Evolutionary conservation across 2,888 invertebrate species (phyloP), one percentile per base, ranked within the genome.

Genomic region (Tolmerus cingulatus): DNA sequence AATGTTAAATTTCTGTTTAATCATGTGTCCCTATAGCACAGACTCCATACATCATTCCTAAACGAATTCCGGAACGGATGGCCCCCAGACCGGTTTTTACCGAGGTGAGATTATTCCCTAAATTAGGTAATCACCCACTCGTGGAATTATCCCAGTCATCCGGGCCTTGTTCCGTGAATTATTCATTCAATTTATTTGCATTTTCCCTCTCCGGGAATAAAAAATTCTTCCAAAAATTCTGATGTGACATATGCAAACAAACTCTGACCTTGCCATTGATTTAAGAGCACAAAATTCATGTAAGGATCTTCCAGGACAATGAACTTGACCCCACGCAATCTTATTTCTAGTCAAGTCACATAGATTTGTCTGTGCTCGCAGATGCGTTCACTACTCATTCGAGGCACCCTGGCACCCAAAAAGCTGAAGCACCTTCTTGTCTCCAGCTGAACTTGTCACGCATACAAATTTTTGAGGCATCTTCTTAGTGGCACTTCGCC

Each of bases 271-370:
- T 81, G 81, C 51, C 81, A 81, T 46, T 81, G 81, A 81, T 81
- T 81, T 51, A 51, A 8, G 51, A 55, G 34, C 19, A 34, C 27
- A 66, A 66, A 66, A 27, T 66, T 66, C 81, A 81, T 51, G 34
- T 55, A 51, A 55, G 81, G 81, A 81, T 30, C 34, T 51, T 81
- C 34, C 27, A 81, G 81, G 81, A 81, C 81, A 51, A 81, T 81
- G 81, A 81, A 81, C 81, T 81, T 81, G 81, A 81, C 81, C 79
- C 81, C 81, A 66, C 43, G 51, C 81, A 34, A 66, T 66, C 27
- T 30, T 34, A 81, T 81, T 81, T 30, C 30, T 55, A 81, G 81
- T 51, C 81, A 81, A 81, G 51, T 81, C 81, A 81, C 51, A 43
- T 14, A 46, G 27, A n/a, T 81, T 23, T 30, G 81, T 81, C 81